Evolutionary conservation across 2,113 vertebrate species (phyloP), one percentile per base, ranked within the genome.

Genomic region (Phyllostomus discolor): DNA sequence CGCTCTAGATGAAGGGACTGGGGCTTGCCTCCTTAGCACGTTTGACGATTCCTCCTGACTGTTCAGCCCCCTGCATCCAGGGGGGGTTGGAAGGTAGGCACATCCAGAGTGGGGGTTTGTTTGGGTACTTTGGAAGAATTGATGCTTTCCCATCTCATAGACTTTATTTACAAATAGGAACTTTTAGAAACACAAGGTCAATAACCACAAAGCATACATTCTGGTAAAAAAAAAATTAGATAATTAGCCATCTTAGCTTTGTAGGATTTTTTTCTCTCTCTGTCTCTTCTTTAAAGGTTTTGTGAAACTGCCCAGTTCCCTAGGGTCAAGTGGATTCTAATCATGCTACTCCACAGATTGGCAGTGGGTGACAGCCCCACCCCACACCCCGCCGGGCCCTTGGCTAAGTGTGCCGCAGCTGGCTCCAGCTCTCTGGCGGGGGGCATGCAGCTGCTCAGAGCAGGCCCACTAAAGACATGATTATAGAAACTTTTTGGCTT

Each of bases 211-310:
- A 64, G 69, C 26, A 82, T 90, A 79, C 38, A 69, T 78, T 82
- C 59, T 79, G 33, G 31, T 88, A 59, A 22, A 48, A 94, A 94
- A 94, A 94, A 93, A 41, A 52, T 48, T 46, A 83, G 88, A 90
- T 91, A 97, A 97, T 97, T 97, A 96, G 97, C 97, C 97, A 97
- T 98, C 98, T 97, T 97, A 96, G 89, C 83, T 62, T 48, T 59
- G 28, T 93, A 59, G 80, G 33, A 75, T 52, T 90, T 76, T 48
- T 79, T 81, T 17, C 28, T 31, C 41, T 28, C 8, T 70, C 64
- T 57, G 7, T 83, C 46, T 75, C 22, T 67, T 54, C 59, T 50
- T 20, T 17, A 78, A 75, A 62, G 48, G 20, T 69, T 97, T 88
- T 66, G 24, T 64, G 43, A 87, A 97, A 88, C 75, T 46, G 41